Evolutionary conservation across 2,113 vertebrate species (phyloP).

Genomic region (Miniopterus natalensis): DNA sequence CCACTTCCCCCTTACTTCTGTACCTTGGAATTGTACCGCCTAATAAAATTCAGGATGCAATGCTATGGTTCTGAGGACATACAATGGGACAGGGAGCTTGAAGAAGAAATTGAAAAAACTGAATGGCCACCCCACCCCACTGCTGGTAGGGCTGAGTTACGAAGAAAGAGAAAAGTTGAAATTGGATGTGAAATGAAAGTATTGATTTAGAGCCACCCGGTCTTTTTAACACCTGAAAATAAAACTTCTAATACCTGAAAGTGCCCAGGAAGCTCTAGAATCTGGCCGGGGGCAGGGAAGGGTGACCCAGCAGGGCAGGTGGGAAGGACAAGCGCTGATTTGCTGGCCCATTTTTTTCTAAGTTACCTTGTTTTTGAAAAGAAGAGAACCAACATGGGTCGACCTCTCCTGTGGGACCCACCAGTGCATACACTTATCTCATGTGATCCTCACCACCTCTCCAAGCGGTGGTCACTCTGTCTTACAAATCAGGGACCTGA

Average conservation of each 20-base stretch:
- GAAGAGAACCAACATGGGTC: neutral
- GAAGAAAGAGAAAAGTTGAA: conserved; percentile 75
- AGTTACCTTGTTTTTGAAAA: neutral
- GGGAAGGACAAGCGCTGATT: conserved; percentile 2
- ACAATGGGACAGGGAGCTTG: neutral
- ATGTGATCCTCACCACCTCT: neutral
- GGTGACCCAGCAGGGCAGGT: neutral
- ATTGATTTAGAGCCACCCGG: conserved; percentile 80
- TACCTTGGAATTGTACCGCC: neutral
- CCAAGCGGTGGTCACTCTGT: neutral
- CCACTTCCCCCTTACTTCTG: neutral
- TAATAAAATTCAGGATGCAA: neutral
- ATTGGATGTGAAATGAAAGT: conserved; percentile 83
- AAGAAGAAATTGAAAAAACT: conserved; percentile 13
- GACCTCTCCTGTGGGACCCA: neutral
- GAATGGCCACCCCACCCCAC: neutral
- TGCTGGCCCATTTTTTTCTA: conserved; percentile 42
- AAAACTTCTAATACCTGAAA: conserved; percentile 76
- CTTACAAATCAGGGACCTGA: neutral
- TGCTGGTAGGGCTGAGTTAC: neutral
- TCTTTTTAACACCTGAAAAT: conserved; percentile 76
- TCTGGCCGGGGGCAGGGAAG: conserved; percentile 20
- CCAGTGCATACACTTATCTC: neutral
- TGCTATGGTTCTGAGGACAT: neutral
- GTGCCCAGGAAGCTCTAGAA: conserved; percentile 35